A percentile compares a stretch with the other conserved stretches of the same genome.
Conservation (phyloP, 2,888 invertebrate genomes). For the Gymnocheta viridis region DNA sequence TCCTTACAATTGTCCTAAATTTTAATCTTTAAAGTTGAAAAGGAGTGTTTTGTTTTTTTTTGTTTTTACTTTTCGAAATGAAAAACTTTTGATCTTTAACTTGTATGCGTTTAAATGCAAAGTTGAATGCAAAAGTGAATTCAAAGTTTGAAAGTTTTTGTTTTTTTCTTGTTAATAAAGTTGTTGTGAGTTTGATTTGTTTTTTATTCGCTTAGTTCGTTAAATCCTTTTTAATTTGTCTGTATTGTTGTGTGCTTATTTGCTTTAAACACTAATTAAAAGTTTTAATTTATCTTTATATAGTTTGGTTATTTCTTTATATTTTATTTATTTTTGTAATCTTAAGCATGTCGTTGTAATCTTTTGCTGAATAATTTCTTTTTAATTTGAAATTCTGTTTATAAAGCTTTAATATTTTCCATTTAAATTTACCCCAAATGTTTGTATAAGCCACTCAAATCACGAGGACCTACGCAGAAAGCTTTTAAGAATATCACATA, state of each 20-base stretch:
- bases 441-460: neutral
- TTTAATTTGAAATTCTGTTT: slow-evolving; percentile 25
- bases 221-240: neutral
- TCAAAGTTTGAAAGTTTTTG: slow-evolving; percentile 27
- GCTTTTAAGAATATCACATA: neutral
- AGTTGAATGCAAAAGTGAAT: neutral
- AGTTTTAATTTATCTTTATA: slow-evolving; percentile 62
- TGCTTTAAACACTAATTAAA: slow-evolving; percentile 68
- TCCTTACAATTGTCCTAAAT: neutral
- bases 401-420: neutral
- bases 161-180: slow-evolving; percentile 44
- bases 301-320: neutral
- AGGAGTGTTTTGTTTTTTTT: neutral
- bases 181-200: slow-evolving; percentile 18
- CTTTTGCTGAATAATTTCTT: slow-evolving; percentile 17
- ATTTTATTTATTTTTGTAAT: neutral
- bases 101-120: neutral
- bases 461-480: neutral
- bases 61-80: neutral
- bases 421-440: neutral
- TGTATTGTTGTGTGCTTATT: slow-evolving; percentile 8
- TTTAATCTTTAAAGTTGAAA: slow-evolving; percentile 6
- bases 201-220: neutral
- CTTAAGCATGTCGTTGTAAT: slow-evolving; percentile 9
- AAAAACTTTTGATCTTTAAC: slow-evolving; percentile 20